phyloP scores from a whole-genome alignment of 1,140 invertebrate species.

The Drosophila ironensis region DNA sequence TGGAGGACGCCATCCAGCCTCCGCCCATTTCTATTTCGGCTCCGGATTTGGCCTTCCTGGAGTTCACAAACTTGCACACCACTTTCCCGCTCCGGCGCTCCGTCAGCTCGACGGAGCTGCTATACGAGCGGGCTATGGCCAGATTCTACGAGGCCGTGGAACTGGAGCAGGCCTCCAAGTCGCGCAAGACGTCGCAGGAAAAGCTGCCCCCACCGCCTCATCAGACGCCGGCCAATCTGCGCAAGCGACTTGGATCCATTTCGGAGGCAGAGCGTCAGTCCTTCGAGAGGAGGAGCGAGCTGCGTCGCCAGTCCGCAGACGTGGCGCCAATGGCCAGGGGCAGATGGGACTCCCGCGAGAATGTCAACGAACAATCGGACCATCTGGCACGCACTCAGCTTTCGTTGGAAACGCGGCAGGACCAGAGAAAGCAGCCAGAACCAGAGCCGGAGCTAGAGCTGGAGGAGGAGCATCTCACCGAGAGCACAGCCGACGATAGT shows the following conservation, averaged over 20 bases:
- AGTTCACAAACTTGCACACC: conserved; percentile 82
- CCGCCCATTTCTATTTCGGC: conserved; percentile 91
- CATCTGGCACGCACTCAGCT: conserved; percentile 29
- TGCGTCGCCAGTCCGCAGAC: conserved; percentile 72
- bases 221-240: conserved; percentile 45
- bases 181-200: conserved; percentile 59
- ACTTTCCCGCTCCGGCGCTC: conserved; percentile 84
- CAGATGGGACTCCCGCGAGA: conserved; percentile 76
- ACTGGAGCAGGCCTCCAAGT: conserved; percentile 86
- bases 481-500: conserved; percentile 66
- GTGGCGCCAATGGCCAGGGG: conserved; percentile 47
- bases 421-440: neutral
- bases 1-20: conserved; percentile 86
- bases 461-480: conserved; percentile 56
- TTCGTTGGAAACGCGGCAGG: conserved; percentile 1
- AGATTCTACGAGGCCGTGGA: conserved; percentile 89
- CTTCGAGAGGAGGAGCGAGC: conserved; percentile 67
- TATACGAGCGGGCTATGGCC: conserved; percentile 90
- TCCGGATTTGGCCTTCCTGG: conserved; percentile 86
- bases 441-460: neutral
- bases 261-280: conserved; percentile 74
- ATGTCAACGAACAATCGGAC: conserved; percentile 46
- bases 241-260: conserved; percentile 76
- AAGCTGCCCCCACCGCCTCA: conserved; percentile 16
- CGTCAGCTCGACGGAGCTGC: conserved; percentile 90